Evolutionary conservation across 2,113 vertebrate species (phyloP).

Genomic region (Phrynosoma blainvillii): DNA sequence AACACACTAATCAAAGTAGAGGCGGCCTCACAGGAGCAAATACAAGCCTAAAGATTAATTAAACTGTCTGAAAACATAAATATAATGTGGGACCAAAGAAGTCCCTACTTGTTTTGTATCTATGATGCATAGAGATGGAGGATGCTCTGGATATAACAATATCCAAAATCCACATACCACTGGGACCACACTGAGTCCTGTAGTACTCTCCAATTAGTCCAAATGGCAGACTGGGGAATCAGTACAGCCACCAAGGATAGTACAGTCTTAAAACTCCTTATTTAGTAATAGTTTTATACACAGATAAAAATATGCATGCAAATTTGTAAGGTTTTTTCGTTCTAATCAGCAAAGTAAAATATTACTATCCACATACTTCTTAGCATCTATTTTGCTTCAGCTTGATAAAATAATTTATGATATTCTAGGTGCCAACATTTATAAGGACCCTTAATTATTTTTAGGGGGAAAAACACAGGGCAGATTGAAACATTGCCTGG

Average conservation of each 20-base stretch:
- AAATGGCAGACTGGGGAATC: neutral
- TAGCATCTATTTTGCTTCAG: neutral
- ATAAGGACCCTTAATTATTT: neutral
- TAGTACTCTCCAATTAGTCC: neutral
- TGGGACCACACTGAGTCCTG: neutral
- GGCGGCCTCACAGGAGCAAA: neutral
- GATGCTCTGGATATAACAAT: neutral
- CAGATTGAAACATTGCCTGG: too few relatives aligned
- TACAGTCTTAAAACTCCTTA: neutral
- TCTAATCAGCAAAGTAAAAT: neutral
- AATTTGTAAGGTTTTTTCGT: too few relatives aligned
- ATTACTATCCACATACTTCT: neutral
- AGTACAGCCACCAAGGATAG: neutral
- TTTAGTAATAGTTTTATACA: neutral
- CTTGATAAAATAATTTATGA: neutral
- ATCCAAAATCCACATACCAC: neutral
- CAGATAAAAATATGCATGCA: neutral
- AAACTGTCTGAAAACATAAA: slow-evolving; percentile 38
- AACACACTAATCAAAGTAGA: slow-evolving; percentile 18
- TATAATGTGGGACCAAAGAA: slow-evolving; percentile 27
- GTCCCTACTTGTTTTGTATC: slow-evolving; percentile 22
- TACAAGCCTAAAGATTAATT: slow-evolving; percentile 34
- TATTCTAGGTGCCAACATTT: neutral
- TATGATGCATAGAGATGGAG: neutral
- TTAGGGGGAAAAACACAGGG: too few relatives aligned